Evolutionary conservation across 2,113 vertebrate species (phyloP), one percentile per base, ranked within the genome.

Genomic region (Eulemur macaco): DNA sequence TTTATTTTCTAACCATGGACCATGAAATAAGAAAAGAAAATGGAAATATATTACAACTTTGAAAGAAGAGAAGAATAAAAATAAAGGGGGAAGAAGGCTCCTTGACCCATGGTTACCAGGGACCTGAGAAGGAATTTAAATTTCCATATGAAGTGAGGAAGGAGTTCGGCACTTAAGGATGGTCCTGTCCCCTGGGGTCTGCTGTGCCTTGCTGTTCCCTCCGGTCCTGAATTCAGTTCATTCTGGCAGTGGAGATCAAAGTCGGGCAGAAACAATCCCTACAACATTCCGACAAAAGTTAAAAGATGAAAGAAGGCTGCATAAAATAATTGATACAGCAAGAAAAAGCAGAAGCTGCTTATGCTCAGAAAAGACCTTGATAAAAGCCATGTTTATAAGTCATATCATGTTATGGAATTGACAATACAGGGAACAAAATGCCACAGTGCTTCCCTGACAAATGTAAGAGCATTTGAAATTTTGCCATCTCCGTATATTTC

Each of bases 201-300:
- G 8, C 11, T 6, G 1, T 56, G 27, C 27, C 2, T 58, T 39
- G 1, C 5, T 2, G 0, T 68, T 42, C 45, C 74, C 37, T 74
- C 39, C 45, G 0, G 58, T 74, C 18, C 1, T 42, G 13, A 94
- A 78, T 77, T 95, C 66, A 6, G 37, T 71, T 92, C 64, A 50
- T 92, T 58, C 25, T 93, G 76, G 73, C 78, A 56, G 17, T 17
- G 13, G 60, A 96, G 92, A 96, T 96, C 90, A 92, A 95, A 94
- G 81, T 21, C 14, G 34, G 56, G 25, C 69, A 96, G 91, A 77
- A 92, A 92, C 45, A 39, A 56, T 96, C 66, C 80, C 50, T 60
- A n/a, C 52, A 85, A 29, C 69, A 54, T 71, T 80, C 83, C 50
- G 17, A 87, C 37, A 84, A 89, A 97, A 96, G 74, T 88, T 84